Percentiles rank a stretch among this genome's conserved stretches.
Conservation (phyloP, 1,140 invertebrate genomes). For the Rhagoletis zephyria region DNA sequence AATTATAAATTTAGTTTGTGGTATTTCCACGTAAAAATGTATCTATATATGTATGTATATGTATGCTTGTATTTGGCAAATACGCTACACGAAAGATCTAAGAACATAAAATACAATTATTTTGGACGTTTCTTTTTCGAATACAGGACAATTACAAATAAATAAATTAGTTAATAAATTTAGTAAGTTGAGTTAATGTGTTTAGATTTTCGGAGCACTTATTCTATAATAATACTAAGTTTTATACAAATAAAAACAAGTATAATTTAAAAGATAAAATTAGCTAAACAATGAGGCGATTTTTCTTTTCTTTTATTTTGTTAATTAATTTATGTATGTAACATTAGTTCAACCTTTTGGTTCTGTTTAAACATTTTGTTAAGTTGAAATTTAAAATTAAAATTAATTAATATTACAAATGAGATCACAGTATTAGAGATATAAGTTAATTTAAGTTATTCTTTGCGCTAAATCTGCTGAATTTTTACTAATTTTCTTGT, state of each 20-base stretch:
- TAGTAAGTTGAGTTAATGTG: background rate
- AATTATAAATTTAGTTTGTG: slow-evolving; percentile 10
- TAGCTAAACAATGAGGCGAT: slow-evolving; percentile 53
- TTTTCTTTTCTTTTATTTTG: slow-evolving; percentile 59
- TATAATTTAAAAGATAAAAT: slow-evolving; percentile 49
- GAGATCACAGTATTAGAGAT: slow-evolving; percentile 74
- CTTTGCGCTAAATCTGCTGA: slow-evolving; percentile 4
- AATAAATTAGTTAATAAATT: slow-evolving; percentile 49
- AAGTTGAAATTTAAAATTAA: slow-evolving; percentile 59
- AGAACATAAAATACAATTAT: background rate
- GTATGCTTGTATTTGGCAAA: background rate
- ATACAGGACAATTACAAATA: slow-evolving; percentile 30
- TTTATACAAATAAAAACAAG: background rate
- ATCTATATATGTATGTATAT: background rate
- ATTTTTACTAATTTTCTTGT: background rate
- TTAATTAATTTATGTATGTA: slow-evolving; percentile 52
- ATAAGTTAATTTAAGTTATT: slow-evolving; percentile 70
- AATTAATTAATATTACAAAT: slow-evolving; percentile 71
- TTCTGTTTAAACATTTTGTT: slow-evolving; percentile 20
- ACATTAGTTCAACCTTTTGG: slow-evolving; percentile 60
- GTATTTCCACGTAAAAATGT: background rate
- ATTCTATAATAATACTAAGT: slow-evolving; percentile 24
- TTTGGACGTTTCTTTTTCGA: slow-evolving; percentile 1
- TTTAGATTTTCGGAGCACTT: background rate
- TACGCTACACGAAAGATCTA: background rate